A percentile compares a stretch with the other conserved stretches of the same genome.
phyloP scores from a whole-genome alignment of 2,113 vertebrate species.

The Sander lucioperca region DNA sequence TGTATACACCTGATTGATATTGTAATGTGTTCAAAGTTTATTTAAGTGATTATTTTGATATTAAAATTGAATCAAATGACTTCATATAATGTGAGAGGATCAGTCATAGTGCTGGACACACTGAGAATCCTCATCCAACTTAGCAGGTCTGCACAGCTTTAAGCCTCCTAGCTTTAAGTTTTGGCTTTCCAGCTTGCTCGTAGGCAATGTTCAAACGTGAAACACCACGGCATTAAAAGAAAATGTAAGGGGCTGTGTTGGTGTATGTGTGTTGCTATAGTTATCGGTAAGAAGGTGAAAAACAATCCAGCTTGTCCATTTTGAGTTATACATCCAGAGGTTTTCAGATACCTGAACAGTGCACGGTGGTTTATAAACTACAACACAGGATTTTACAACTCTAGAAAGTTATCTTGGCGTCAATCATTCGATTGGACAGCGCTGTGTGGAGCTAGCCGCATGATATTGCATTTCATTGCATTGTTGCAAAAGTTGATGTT shows the following conservation, averaged over 20 bases:
- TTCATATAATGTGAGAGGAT: background rate
- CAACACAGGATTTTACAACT: background rate
- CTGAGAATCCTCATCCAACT: background rate
- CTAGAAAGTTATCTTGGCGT: background rate
- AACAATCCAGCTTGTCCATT: background rate
- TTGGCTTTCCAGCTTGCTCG: background rate
- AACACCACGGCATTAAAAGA: background rate
- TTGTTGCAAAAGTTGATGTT: background rate
- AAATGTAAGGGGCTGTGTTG: background rate
- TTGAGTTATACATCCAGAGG: background rate
- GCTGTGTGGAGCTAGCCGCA: no score
- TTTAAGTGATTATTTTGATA: background rate
- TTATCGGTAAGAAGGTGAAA: background rate
- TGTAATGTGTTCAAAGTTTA: background rate
- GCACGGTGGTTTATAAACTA: background rate
- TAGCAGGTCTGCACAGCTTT: background rate
- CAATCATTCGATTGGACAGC: no score
- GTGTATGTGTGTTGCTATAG: background rate
- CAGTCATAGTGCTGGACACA: no score
- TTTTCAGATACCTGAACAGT: background rate
- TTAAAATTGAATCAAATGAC: background rate
- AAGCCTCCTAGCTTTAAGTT: background rate
- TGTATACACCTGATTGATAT: background rate
- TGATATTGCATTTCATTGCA: background rate
- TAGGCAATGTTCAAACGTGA: background rate